Evolutionary conservation across 2,113 vertebrate genomes (phyloP).

Genomic region (Sebastes fasciatus): DNA sequence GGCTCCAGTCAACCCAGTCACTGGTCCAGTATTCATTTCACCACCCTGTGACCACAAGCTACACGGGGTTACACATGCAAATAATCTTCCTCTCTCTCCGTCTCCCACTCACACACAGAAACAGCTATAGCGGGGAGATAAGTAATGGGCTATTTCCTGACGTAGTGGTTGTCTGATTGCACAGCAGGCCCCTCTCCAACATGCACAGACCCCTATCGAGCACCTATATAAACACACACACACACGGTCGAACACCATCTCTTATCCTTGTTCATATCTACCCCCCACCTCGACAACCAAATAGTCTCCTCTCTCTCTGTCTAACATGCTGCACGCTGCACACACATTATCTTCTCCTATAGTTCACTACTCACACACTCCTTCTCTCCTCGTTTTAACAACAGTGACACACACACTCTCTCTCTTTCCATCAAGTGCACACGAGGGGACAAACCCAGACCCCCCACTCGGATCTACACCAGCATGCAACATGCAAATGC

Average conservation of each 20-base stretch:
- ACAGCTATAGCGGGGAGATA: not conserved
- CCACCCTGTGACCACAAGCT: not conserved
- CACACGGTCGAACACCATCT: not conserved
- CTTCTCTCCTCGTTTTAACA: constrained; percentile 25
- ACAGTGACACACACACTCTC: constrained; percentile 24
- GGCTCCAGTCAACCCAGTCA: not conserved
- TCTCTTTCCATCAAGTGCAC: not conserved
- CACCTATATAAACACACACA: constrained; percentile 4
- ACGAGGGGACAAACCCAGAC: constrained; percentile 31
- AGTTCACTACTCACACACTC: constrained; percentile 1
- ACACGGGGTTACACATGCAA: not conserved
- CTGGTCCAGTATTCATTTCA: not conserved
- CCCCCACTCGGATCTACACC: constrained; percentile 27
- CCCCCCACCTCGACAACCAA: constrained; percentile 27
- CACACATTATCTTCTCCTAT: constrained; percentile 35
- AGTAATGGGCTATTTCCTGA: constrained; percentile 51
- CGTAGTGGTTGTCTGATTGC: constrained; percentile 58
- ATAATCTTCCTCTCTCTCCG: not conserved
- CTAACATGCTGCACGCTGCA: not conserved
- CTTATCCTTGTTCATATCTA: constrained; percentile 23
- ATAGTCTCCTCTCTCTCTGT: constrained; percentile 13
- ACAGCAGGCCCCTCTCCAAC: constrained; percentile 24
- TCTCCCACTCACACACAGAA: not conserved
- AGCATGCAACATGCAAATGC: constrained; percentile 74
- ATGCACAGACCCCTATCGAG: constrained; percentile 39